Conservation (phyloP, 1,140 invertebrate species). For the Pantala flavescens region DNA sequence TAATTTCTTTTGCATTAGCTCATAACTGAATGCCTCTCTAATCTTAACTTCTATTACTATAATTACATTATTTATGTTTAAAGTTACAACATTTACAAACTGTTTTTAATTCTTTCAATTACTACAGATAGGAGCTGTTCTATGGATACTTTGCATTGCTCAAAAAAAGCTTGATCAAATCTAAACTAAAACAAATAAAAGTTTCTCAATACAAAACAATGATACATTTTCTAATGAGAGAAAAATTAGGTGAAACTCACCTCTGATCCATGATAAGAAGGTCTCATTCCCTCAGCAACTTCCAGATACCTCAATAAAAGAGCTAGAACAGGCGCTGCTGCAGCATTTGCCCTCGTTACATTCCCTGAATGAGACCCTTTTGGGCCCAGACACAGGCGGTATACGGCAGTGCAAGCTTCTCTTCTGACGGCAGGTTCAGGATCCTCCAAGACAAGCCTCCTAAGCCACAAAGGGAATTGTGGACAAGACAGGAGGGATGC, state of each 20-base stretch:
- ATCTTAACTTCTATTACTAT: too few relatives aligned
- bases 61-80: too few relatives aligned
- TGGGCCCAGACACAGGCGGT: slow-evolving; percentile 69
- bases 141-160: too few relatives aligned
- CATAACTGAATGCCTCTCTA: too few relatives aligned
- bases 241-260: not conserved
- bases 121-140: too few relatives aligned
- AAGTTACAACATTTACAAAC: too few relatives aligned
- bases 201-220: too few relatives aligned
- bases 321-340: slow-evolving; percentile 65
- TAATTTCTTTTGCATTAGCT: too few relatives aligned
- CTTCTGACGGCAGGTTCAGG: slow-evolving; percentile 74
- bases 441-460: slow-evolving; percentile 68
- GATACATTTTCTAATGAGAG: too few relatives aligned
- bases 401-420: slow-evolving; percentile 80
- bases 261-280: slow-evolving; percentile 31
- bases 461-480: slow-evolving; percentile 59
- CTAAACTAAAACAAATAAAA: too few relatives aligned
- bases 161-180: too few relatives aligned
- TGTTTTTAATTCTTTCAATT: too few relatives aligned
- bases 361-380: slow-evolving; percentile 43
- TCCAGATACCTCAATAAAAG: slow-evolving; percentile 66
- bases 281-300: slow-evolving; percentile 74
- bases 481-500: slow-evolving; percentile 52
- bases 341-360: slow-evolving; percentile 41